Percentiles rank a stretch among this genome's conserved stretches.
Evolutionary conservation across 2,113 vertebrate genomes (phyloP).

Genomic region (Varanus salvator): DNA sequence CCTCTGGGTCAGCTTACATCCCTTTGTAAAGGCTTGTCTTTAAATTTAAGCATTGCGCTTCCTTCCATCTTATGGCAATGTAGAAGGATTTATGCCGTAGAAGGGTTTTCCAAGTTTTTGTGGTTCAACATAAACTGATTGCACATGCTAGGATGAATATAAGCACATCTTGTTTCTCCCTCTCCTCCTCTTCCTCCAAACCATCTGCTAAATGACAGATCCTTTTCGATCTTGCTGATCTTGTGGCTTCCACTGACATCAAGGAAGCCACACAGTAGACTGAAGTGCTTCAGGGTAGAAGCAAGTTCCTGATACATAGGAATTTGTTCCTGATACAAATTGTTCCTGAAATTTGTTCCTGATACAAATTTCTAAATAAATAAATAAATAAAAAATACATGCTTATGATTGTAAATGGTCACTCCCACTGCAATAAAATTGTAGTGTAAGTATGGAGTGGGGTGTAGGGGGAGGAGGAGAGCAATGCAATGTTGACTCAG

Average conservation of each 20-base stretch:
- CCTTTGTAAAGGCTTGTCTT: neutral
- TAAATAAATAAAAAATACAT: no score
- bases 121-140: neutral
- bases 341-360: no score
- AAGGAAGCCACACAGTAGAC: neutral
- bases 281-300: neutral
- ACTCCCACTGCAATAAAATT: neutral
- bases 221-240: neutral
- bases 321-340: no score
- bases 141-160: neutral
- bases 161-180: neutral
- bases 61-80: neutral
- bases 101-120: neutral
- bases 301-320: neutral
- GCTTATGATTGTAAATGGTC: neutral
- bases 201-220: neutral
- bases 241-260: neutral
- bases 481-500: neutral
- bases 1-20: neutral
- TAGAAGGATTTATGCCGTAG: neutral
- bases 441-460: neutral
- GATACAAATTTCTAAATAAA: no score
- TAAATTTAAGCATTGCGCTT: neutral
- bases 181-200: neutral
- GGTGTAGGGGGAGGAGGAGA: neutral